phyloP scores from a whole-genome alignment of 2,113 vertebrate species.

The Nettapus auritus region DNA sequence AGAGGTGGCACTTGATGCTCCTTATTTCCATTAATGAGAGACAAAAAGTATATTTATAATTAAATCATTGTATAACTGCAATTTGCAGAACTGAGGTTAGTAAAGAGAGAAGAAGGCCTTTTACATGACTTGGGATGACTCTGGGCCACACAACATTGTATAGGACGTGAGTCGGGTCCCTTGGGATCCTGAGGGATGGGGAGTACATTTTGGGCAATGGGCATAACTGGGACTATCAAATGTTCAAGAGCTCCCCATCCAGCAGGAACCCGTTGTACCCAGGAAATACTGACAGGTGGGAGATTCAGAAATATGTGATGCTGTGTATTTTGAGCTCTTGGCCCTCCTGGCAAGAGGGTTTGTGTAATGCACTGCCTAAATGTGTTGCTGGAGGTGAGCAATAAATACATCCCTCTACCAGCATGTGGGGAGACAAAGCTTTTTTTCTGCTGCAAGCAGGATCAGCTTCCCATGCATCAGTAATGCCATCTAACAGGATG shows the following conservation, averaged over 20 bases:
- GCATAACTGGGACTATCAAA: not conserved
- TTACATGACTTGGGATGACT: not conserved
- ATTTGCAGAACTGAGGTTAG: not conserved
- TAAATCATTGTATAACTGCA: not conserved
- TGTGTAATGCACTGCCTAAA: fast-evolving
- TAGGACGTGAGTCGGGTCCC: fast-evolving
- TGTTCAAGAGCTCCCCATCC: not conserved
- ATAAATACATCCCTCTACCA: not conserved
- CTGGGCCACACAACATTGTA: not conserved
- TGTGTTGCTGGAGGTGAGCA: not conserved
- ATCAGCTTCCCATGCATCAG: not conserved
- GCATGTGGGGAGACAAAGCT: not conserved
- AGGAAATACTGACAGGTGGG: not conserved
- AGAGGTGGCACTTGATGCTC: not conserved
- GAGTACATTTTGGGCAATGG: not conserved
- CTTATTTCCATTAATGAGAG: not conserved
- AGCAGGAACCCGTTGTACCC: not conserved
- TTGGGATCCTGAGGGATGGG: not conserved
- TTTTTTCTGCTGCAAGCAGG: not conserved
- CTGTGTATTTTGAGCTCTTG: not conserved
- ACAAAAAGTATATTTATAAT: not conserved
- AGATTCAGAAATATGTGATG: not conserved
- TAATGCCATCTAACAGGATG: not conserved
- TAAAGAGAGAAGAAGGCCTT: not conserved
- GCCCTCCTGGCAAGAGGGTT: not conserved